phyloP scores from a whole-genome alignment of 2,888 invertebrate species.

The Isoperla grammatica region DNA sequence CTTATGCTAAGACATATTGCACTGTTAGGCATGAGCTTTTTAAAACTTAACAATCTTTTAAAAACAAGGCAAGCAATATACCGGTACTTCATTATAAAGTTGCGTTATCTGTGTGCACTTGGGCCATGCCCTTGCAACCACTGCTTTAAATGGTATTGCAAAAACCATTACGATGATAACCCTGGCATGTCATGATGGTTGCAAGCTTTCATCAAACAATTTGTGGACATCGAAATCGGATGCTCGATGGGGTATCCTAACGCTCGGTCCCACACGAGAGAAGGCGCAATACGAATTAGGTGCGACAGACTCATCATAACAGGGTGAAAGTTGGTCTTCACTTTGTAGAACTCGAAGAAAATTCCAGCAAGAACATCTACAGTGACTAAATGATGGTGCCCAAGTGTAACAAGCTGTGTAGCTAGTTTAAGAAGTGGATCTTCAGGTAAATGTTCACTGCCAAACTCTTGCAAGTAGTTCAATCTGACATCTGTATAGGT shows the following conservation, averaged over 20 bases:
- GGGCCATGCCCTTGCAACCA: no score
- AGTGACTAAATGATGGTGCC: not conserved
- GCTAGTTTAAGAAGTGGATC: constrained; percentile 90
- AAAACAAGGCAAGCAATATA: no score
- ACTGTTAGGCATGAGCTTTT: no score
- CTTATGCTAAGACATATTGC: no score
- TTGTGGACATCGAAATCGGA: constrained; percentile 81
- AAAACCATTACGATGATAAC: no score
- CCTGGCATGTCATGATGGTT: not conserved
- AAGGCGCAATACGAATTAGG: constrained; percentile 76
- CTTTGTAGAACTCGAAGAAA: constrained; percentile 78
- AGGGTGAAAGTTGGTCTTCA: constrained; percentile 91
- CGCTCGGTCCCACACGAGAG: constrained; percentile 81
- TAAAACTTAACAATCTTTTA: no score
- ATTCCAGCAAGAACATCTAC: constrained; percentile 31
- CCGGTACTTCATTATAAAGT: no score
- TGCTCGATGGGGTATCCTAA: constrained; percentile 80
- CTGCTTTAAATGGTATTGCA: no score
- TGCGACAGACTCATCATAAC: constrained; percentile 89
- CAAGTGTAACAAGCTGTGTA: constrained; percentile 83
- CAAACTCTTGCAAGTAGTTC: constrained; percentile 91
- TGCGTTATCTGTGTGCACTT: no score
- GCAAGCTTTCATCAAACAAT: constrained; percentile 47
- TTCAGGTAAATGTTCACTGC: constrained; percentile 86
- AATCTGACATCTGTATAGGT: constrained; percentile 45